phyloP scores from a whole-genome alignment of 2,888 invertebrate species.

The Dolomedes plantarius region DNA sequence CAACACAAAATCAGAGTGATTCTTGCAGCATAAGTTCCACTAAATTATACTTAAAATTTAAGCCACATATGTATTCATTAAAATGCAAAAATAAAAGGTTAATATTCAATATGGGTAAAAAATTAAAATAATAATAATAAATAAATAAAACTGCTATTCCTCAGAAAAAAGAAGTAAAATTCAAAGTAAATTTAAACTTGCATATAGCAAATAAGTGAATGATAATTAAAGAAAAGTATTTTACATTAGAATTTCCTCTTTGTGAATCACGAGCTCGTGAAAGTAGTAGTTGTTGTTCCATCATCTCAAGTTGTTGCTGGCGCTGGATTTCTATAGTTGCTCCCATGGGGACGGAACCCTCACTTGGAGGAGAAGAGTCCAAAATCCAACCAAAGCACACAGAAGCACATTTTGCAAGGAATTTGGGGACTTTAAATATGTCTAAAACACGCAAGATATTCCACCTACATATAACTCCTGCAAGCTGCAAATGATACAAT shows the following conservation, averaged over 20 bases:
- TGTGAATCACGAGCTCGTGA: conserved; percentile 74
- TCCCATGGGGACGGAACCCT: conserved; percentile 77
- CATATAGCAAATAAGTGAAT: too few relatives aligned
- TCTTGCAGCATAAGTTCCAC: too few relatives aligned
- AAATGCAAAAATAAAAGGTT: too few relatives aligned
- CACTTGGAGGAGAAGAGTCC: conserved; percentile 77
- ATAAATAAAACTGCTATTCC: too few relatives aligned
- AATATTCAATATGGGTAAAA: too few relatives aligned
- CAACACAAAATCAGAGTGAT: too few relatives aligned
- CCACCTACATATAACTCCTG: conserved; percentile 78
- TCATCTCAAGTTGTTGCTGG: conserved; percentile 78
- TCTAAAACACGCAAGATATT: conserved; percentile 77
- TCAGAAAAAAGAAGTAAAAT: too few relatives aligned
- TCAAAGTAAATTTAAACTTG: too few relatives aligned
- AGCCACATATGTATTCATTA: too few relatives aligned
- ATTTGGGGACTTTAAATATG: conserved; percentile 77
- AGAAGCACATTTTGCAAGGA: conserved; percentile 76
- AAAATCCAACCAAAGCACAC: conserved; percentile 77
- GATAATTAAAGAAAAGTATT: too few relatives aligned
- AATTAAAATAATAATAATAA: too few relatives aligned
- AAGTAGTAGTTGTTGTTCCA: conserved; percentile 79
- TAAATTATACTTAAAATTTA: too few relatives aligned
- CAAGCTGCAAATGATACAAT: conserved; percentile 74
- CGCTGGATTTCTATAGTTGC: conserved; percentile 80
- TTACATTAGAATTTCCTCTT: conserved; percentile 34